These are phyloP conservation scores for Vireo altiloquus DNA, from an alignment of 2,113 vertebrate genomes.

Conservation along the genomic window DNA sequence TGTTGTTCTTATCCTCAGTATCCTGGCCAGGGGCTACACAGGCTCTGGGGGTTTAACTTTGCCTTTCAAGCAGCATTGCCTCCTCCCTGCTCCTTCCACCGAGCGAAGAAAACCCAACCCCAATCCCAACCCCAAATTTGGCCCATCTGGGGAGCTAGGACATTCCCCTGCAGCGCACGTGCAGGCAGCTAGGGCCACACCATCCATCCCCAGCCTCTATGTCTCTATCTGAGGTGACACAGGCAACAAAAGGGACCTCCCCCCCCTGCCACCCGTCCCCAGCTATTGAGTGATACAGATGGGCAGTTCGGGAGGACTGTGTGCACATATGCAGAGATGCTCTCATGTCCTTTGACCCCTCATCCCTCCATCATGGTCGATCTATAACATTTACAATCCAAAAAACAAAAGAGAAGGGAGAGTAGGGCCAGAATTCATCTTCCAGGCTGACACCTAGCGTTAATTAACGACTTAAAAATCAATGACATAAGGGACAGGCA, in stretches of 20 bases:
- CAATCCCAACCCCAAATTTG: background rate
- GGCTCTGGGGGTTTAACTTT: background rate
- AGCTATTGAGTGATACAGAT: slow-evolving; percentile 24
- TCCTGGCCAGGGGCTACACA: background rate
- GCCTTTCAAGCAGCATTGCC: background rate
- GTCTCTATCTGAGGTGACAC: slow-evolving; percentile 52
- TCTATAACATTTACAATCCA: slow-evolving; percentile 82
- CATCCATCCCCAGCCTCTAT: background rate
- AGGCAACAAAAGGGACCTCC: slow-evolving; percentile 28
- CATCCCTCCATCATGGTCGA: slow-evolving; percentile 76
- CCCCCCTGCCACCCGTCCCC: background rate
- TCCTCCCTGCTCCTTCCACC: background rate
- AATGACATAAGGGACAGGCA: slow-evolving; percentile 80
- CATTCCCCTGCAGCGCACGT: background rate
- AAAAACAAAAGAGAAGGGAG: slow-evolving; percentile 77
- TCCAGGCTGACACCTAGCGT: slow-evolving; percentile 78
- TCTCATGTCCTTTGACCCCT: slow-evolving; percentile 72
- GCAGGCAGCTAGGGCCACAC: fast-evolving
- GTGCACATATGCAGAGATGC: slow-evolving; percentile 59
- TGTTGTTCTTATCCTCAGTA: background rate
- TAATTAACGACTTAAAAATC: slow-evolving; percentile 85
- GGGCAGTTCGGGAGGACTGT: slow-evolving; percentile 13
- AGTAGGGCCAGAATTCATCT: slow-evolving; percentile 77
- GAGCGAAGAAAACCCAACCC: background rate
- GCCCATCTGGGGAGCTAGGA: background rate